Conservation (phyloP, 1,140 invertebrate species). For the Neelides sp. region DNA sequence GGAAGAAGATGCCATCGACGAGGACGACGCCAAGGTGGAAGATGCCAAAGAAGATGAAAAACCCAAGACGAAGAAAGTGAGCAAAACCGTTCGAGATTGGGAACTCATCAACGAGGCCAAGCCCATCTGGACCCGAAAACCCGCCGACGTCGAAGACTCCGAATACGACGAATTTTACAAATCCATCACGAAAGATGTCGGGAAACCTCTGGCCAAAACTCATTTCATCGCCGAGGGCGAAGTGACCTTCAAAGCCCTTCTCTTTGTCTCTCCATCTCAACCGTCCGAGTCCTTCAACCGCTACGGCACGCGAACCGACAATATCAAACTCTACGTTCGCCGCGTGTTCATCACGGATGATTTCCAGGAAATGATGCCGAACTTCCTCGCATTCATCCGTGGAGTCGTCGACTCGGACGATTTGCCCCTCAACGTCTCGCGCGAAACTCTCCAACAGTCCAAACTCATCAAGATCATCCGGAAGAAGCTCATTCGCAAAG, state of each 20-base stretch:
- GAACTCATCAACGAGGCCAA: conserved; percentile 89
- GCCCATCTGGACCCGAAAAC: conserved; percentile 93
- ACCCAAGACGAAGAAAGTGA: conserved; percentile 81
- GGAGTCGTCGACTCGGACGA: conserved; percentile 99
- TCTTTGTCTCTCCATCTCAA: conserved; percentile 80
- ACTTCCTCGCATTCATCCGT: conserved; percentile 85
- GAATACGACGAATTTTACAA: conserved; percentile 95
- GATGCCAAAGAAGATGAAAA: conserved; percentile 59
- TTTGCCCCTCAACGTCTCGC: conserved; percentile 92
- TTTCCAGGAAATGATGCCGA: conserved; percentile 99
- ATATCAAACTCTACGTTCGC: conserved; percentile 92
- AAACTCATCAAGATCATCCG: conserved; percentile 97
- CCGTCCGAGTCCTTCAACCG: conserved; percentile 87
- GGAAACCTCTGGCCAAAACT: conserved; percentile 72
- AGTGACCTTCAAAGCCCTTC: conserved; percentile 91
- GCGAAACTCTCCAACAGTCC: conserved; percentile 96
- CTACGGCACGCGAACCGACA: conserved; percentile 86
- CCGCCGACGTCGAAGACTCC: conserved; percentile 65
- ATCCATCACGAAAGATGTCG: conserved; percentile 77
- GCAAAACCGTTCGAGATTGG: conserved; percentile 98
- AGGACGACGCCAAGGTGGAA: conserved; percentile 47
- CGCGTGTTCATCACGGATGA: conserved; percentile 99
- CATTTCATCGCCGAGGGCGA: conserved; percentile 98
- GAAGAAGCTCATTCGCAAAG: conserved; percentile 95
- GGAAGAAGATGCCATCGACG: conserved; percentile 45